Base-by-base conservation (phyloP, 2,888 invertebrate genomes). In the Lamproptera curius region DNA sequence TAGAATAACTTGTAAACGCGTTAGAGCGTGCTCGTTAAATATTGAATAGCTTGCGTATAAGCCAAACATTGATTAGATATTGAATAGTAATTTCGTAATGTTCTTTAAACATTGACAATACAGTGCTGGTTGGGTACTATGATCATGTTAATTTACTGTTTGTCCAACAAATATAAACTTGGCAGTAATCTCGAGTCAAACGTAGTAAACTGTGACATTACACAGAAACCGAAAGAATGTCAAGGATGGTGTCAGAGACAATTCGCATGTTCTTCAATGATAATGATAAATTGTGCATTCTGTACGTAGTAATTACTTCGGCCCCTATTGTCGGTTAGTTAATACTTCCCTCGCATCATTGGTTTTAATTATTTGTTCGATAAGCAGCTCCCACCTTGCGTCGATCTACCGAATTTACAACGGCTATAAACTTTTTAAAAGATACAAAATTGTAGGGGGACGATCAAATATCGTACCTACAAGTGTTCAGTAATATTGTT, bases 201-300 rank as follows among this genome's bases (percentile, higher is more conserved):
- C 33, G 44, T 26, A 34, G 42, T 38, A 42, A 48, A 50, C 42
- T 42, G 50, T 44, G 61, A 63, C 61, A 62, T 65, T 61, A 59
- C 57, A 58, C 52, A 58, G 58, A 61, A 62, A 67, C 62, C 57
- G 68, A 54, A 78, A 73, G 67, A 71, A 77, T 80, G 78, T 78
- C 81, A 81, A 76, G 81, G 81, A 62, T 64, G 55, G 52, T 42
- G 42, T 49, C 54, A 57, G 55, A 50, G 51, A 53, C 61, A 62
- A 73, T 76, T 76, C 68, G 69, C 70, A 70, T 73, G 62, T 64
- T 61, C 62, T 62, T 70, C 66, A 61, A 66, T 65, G 70, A 69
- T 71, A 72, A 67, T 69, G 57, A 58, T 58, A 64, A 53, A 55
- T 55, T 58, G 57, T 66, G 59, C 57, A 57, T 51, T 51, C 51